These are phyloP conservation scores for Spicauda simplicius DNA, from an alignment of 2,888 invertebrate genomes.

Conservation along the genomic window DNA sequence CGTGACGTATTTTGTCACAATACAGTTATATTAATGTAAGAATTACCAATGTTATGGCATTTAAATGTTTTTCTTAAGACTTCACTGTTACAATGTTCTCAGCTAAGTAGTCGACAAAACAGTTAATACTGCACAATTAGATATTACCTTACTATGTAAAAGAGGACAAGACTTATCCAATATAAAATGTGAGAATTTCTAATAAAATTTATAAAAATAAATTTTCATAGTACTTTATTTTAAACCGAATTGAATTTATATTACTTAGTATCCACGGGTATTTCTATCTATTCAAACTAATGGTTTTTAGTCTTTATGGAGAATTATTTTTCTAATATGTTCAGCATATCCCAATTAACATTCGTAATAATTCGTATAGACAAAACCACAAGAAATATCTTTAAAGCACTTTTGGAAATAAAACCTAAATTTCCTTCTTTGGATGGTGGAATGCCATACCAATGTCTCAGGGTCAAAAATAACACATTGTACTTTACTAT, in stretches of 20 bases:
- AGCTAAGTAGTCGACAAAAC: slow-evolving; percentile 20
- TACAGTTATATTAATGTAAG: slow-evolving; percentile 9
- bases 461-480: slow-evolving; percentile 6
- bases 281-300: too few species aligned
- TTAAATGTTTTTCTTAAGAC: slow-evolving; percentile 21
- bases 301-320: too few species aligned
- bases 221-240: slow-evolving; percentile 45
- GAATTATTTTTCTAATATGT: too few species aligned
- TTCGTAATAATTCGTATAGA: too few species aligned
- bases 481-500: slow-evolving; percentile 38
- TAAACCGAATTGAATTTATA: too few species aligned
- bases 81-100: slow-evolving; percentile 30
- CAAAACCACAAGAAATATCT: too few species aligned
- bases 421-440: too few species aligned
- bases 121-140: slow-evolving; percentile 38
- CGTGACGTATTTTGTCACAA: slow-evolving; percentile 21
- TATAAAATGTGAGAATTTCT: slow-evolving; percentile 59
- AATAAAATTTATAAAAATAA: slow-evolving; percentile 60
- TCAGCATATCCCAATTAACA: too few species aligned
- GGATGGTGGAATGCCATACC: too few species aligned
- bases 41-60: slow-evolving; percentile 16
- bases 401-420: too few species aligned
- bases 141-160: slow-evolving; percentile 46
- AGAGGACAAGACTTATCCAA: slow-evolving; percentile 81
- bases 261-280: too few species aligned